Evolutionary conservation across 2,113 vertebrate species (phyloP).

Genomic region (Colinus virginianus): DNA sequence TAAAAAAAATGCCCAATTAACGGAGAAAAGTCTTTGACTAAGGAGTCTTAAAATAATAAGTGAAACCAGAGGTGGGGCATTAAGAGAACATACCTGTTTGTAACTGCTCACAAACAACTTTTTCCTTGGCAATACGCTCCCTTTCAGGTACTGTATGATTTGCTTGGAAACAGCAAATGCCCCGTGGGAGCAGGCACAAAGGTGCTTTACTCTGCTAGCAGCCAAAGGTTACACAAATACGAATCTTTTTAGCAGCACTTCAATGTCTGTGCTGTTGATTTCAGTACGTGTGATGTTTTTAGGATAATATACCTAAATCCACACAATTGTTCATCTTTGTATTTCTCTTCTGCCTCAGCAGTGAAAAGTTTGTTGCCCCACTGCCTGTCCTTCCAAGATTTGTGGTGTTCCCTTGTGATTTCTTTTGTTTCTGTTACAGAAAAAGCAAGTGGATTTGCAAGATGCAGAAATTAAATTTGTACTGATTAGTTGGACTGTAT

Average conservation of each 20-base stretch:
- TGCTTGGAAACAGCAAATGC: not conserved
- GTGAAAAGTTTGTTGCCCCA: not conserved
- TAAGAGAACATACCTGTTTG: not conserved
- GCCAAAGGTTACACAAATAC: not conserved
- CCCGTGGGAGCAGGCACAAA: not conserved
- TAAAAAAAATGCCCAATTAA: not conserved
- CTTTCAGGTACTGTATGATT: not conserved
- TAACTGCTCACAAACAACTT: not conserved
- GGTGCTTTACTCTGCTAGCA: not conserved
- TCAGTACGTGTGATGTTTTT: not conserved
- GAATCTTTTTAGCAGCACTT: not conserved
- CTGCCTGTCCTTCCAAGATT: not conserved
- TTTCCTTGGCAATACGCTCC: not conserved
- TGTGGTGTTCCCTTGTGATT: not conserved
- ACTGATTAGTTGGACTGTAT: not conserved
- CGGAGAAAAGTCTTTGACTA: conserved; percentile 4
- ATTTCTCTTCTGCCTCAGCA: not conserved
- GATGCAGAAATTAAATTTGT: not conserved
- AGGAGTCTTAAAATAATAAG: not conserved
- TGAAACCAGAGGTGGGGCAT: not conserved
- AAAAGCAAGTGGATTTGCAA: not conserved
- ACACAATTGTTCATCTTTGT: not conserved
- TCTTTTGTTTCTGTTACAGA: not conserved
- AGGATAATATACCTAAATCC: not conserved
- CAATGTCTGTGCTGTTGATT: not conserved